Conservation (phyloP, 2,113 vertebrate species). For the Hyperoodon ampullatus region DNA sequence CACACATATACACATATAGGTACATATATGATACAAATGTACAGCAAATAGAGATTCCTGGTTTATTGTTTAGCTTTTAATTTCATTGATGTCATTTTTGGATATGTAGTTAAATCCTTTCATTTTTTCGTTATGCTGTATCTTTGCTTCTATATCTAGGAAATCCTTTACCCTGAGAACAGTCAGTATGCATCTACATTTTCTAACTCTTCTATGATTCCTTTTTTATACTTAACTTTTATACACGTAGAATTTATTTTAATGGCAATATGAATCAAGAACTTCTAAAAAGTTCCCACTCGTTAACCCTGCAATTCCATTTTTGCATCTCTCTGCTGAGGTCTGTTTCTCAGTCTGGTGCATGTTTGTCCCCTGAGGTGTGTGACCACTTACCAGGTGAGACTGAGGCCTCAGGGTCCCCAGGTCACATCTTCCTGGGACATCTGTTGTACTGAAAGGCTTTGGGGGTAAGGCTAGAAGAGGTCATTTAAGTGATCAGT, state of each 20-base stretch:
- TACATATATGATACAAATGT: accelerated
- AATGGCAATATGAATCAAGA: not conserved
- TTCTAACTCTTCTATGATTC: not conserved
- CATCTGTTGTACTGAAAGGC: not conserved
- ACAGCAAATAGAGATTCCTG: not conserved
- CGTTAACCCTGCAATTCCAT: not conserved
- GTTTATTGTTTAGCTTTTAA: not conserved
- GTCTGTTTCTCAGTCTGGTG: not conserved
- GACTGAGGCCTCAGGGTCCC: not conserved
- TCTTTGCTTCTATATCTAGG: not conserved
- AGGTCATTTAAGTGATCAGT: not conserved
- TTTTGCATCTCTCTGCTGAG: not conserved
- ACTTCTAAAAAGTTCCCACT: not conserved
- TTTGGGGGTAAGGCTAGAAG: not conserved
- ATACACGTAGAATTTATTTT: not conserved
- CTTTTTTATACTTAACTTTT: not conserved
- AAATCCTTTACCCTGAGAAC: not conserved
- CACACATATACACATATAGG: not conserved
- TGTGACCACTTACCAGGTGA: not conserved
- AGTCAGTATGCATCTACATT: not conserved
- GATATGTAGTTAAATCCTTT: not conserved
- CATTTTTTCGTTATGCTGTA: not conserved
- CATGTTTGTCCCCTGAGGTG: accelerated
- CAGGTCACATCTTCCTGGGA: not conserved
- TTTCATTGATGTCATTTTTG: not conserved